A percentile compares a stretch with the other conserved stretches of the same genome.
Evolutionary conservation across 2,797 vertebrate species (phyloP).

Genomic region (Tenualosa ilisha): DNA sequence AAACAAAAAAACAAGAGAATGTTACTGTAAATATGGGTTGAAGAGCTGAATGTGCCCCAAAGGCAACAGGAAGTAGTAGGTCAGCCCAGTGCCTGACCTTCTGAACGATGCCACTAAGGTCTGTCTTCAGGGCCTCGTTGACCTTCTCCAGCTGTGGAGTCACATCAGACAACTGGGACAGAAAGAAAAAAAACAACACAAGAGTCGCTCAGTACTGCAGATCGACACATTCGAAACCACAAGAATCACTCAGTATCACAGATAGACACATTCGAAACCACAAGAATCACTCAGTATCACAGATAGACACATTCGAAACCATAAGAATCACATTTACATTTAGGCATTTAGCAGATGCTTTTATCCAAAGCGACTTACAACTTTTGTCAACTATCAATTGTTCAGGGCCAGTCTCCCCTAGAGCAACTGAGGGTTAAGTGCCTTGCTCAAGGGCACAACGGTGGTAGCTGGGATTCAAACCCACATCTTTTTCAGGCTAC

Average conservation of each 20-base stretch:
- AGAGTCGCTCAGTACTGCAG: neutral
- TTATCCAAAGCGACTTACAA: too few species aligned
- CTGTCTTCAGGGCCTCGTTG: conserved; percentile 78
- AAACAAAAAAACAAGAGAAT: neutral
- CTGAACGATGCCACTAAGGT: conserved; percentile 81
- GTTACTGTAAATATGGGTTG: neutral
- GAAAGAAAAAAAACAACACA: conserved; percentile 49
- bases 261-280: too few species aligned
- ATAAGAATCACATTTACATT: too few species aligned
- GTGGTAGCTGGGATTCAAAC: too few species aligned
- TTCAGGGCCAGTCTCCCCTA: too few species aligned
- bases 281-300: neutral
- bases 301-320: neutral
- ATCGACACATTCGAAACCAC: too few species aligned
- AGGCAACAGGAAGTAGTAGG: neutral
- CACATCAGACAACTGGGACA: conserved; percentile 77
- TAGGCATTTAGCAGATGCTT: too few species aligned
- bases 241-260: too few species aligned
- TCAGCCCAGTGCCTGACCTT: conserved; percentile 67
- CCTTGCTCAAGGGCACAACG: too few species aligned
- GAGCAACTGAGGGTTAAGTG: too few species aligned
- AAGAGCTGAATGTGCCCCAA: neutral
- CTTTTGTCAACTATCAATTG: too few species aligned
- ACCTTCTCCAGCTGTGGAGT: conserved; percentile 75
- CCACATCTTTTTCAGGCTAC: too few species aligned